Evolutionary conservation across 64 coral and sea anemone genomes (phyloP), one percentile per base, ranked within the genome.

Genomic region (Montipora cactus): DNA sequence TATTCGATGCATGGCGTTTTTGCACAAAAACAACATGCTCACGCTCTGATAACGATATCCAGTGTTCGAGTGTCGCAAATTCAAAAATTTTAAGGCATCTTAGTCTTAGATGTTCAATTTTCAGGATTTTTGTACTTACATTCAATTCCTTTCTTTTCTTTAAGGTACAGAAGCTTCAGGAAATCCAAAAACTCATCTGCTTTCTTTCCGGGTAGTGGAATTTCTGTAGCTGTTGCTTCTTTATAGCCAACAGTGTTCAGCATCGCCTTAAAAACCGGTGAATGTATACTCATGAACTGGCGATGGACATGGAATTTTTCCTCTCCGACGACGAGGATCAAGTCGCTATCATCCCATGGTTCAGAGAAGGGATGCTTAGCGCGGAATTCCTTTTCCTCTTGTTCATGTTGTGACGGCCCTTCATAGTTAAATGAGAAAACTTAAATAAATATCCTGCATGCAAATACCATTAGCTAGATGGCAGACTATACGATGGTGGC

Each of bases 181-280:
- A 94, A 78, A 45, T 89, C 76, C 18, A 81, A 62, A 47, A 89
- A 67, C 58, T 94, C 85, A 20, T 45, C 18, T 2, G 47, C 13
- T 3, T 94, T 94, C 76, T 94, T 94, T n/a, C 86, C 92, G 47
- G 92, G 85, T 12, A 94, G 46, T 9, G 87, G 23, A 49, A 94
- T 83, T 47, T 84, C 78, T 16, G 16, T 21, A 44, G 74, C 73
- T 50, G 70, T 68, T 28, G 68, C 89, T 50, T 83, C 93, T 69
- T 81, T 52, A 81, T 25, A 81, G 1, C 53, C 53, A 2, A 49
- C 22, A 5, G 84, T 57, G 8, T 46, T 76, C 28, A 94, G 69
- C 93, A 94, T 94, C 18, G 87, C 78, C 16, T 88, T 73, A 67
- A 94, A 94, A 10, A 94, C 71, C 37, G 93, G 87, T 7, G 87